Conservation (phyloP, 1,140 invertebrate species). For the Pristionchus pacificus region DNA sequence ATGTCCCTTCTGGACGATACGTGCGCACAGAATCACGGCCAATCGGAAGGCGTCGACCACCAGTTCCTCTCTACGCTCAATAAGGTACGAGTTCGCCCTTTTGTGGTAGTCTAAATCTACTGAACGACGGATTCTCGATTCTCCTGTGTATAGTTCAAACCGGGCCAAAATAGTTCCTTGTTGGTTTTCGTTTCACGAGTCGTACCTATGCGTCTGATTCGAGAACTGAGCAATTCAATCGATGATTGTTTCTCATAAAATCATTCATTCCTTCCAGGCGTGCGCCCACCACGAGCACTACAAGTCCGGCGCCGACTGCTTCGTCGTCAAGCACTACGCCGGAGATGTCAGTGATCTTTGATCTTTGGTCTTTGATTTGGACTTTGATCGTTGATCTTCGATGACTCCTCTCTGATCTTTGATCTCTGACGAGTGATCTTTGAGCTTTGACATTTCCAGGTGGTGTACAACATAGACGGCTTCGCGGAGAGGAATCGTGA, state of each 20-base stretch:
- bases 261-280: background rate
- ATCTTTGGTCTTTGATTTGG: constrained; percentile 32
- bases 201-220: no score
- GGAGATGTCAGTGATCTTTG: constrained; percentile 61
- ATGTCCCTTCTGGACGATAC: constrained; percentile 72
- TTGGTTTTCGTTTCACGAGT: no score
- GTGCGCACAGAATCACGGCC: constrained; percentile 72
- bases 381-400: constrained; percentile 34
- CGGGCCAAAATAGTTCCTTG: no score
- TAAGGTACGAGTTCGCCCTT: constrained; percentile 61
- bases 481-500: constrained; percentile 76
- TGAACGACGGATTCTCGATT: no score
- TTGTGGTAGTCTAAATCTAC: no score
- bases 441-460: no score
- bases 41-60: constrained; percentile 63
- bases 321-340: constrained; percentile 72
- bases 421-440: constrained; percentile 28
- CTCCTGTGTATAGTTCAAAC: no score
- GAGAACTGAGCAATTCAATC: no score
- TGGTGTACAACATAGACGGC: constrained; percentile 69
- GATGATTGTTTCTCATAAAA: background rate
- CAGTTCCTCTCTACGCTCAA: constrained; percentile 65
- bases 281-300: constrained; percentile 66
- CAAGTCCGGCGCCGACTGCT: constrained; percentile 65
- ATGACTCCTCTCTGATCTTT: constrained; percentile 18